Base-by-base conservation (phyloP, 2,888 invertebrate genomes). In the Camptogramma bilineatum region DNA sequence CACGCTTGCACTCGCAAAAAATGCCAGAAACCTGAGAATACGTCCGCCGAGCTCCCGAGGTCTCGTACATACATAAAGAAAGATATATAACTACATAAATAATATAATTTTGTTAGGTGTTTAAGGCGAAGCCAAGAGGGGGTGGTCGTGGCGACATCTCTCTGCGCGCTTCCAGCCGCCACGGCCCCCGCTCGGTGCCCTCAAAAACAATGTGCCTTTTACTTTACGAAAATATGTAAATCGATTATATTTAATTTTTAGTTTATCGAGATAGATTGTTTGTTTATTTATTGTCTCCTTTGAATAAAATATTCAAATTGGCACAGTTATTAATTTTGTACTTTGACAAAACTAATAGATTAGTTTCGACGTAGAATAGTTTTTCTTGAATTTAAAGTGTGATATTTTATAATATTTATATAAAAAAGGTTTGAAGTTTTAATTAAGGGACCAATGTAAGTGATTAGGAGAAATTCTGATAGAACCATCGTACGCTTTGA, bases 341-440 rank as follows among this genome's bases (percentile, higher is more conserved):
- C 88, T 90, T 88, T 89, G 91, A 92, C 91, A 90, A 84, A 91
- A 77, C 88, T 90, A 90, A 89, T 84, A 86, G 84, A 86, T 90
- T 90, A 89, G 88, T 88, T 90, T 90, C 86, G 87, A 89, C 80
- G 80, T 92, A 91, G 91, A 75, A 85, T 90, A 90, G 88, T 86
- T 88, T 90, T 90, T 70, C 70, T 92, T 91, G 91, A 92, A 91
- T 91, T 91, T 91, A 91, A 92, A 91, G 93, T 92, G 93, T 93
- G 93, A 93, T 93, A 93, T 93, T 92, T 92, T 91, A 89, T 91
- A 90, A 90, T 91, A 91, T 91, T 91, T 91, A 91, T 91, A 89
- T 91, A 91, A 91, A 86, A 91, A 91, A 90, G 62, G 90, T 91
- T 90, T 84, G 89, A 90, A 87, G 89, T 89, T 91, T 90, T 88